These are phyloP conservation scores for Rapana venosa DNA, from an alignment of 2,888 invertebrate genomes.

Conservation along the genomic window DNA sequence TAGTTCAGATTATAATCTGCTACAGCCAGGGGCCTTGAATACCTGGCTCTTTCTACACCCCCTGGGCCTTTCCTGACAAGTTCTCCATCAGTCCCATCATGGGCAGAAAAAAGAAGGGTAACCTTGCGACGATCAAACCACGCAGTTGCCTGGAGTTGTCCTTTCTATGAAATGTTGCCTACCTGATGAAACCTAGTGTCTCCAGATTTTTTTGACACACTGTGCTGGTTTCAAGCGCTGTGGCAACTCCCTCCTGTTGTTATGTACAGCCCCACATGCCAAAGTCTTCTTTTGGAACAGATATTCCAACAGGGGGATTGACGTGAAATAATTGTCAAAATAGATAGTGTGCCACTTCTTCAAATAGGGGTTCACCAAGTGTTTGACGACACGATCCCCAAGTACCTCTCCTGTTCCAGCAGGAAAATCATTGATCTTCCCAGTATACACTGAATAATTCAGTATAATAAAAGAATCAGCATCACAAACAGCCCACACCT, in stretches of 20 bases:
- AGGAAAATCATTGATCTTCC: background rate
- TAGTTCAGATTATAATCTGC: constrained; percentile 7
- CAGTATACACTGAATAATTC: background rate
- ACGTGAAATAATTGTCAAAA: background rate
- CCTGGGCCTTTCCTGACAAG: background rate
- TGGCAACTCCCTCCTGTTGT: constrained; percentile 10
- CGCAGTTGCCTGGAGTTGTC: constrained; percentile 19
- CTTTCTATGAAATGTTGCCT: background rate
- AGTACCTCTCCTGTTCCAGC: background rate
- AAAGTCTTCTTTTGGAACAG: background rate
- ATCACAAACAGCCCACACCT: constrained; percentile 8
- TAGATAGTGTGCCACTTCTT: background rate
- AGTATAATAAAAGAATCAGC: constrained; percentile 10
- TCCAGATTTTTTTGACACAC: constrained; percentile 19
- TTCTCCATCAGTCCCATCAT: background rate
- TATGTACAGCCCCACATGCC: background rate
- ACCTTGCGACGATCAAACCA: constrained; percentile 28
- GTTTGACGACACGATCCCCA: background rate
- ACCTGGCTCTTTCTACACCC: background rate
- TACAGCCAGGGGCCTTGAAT: constrained; percentile 5
- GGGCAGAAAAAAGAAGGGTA: constrained; percentile 3
- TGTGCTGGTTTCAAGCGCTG: background rate
- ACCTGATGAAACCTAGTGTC: constrained; percentile 11
- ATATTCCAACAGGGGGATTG: background rate
- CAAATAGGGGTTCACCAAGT: background rate